Evolutionary conservation across 2,797 vertebrate genomes (phyloP).

Genomic region (Cyprinella venusta): DNA sequence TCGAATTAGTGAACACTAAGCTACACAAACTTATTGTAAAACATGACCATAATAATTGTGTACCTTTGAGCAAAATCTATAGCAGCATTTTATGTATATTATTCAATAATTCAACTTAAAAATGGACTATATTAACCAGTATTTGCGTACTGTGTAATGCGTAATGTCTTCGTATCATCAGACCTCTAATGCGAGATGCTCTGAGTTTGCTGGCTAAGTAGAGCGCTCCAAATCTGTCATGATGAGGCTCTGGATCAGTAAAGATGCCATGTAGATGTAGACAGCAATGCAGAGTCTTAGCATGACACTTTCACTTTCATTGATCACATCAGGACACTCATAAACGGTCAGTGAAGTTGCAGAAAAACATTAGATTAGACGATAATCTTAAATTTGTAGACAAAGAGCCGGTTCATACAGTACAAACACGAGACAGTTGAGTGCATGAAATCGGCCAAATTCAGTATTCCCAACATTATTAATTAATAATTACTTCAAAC

Average conservation of each 20-base stretch:
- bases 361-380: neutral
- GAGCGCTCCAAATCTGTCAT: slow-evolving; percentile 31
- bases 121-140: neutral
- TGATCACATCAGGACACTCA: neutral
- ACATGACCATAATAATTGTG: neutral
- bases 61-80: neutral
- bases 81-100: neutral
- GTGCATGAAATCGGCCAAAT: too few relatives aligned
- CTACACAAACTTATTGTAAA: neutral
- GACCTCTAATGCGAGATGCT: neutral
- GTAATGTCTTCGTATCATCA: neutral
- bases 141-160: neutral
- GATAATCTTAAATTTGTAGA: neutral
- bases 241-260: neutral
- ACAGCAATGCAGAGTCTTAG: neutral
- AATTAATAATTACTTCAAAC: too few relatives aligned
- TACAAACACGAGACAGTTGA: too few relatives aligned
- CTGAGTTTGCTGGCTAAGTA: neutral
- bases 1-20: too few relatives aligned
- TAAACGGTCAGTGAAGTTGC: neutral
- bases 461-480: too few relatives aligned
- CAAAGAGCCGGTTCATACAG: too few relatives aligned
- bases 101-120: neutral
- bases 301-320: too few relatives aligned
- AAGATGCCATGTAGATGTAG: neutral